Conservation (phyloP, 2,888 invertebrate species). For the Eumerus sabulonum region DNA sequence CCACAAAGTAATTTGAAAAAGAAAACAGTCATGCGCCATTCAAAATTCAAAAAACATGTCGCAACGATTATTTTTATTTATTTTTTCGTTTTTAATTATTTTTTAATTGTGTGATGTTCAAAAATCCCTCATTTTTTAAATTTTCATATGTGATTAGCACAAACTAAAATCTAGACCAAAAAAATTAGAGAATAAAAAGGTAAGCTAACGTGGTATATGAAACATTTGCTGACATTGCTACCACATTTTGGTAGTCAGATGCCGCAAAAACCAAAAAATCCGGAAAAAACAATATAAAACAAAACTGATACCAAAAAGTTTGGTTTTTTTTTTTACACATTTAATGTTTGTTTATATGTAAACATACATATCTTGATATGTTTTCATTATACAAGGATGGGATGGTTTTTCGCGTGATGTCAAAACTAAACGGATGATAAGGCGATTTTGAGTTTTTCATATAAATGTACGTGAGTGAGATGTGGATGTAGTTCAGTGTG, state of each 20-base stretch:
- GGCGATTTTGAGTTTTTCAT: constrained; percentile 38
- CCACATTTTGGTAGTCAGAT: constrained; percentile 28
- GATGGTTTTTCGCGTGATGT: constrained; percentile 68
- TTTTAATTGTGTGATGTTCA: constrained; percentile 56
- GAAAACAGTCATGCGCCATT: constrained; percentile 64
- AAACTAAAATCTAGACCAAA: constrained; percentile 27
- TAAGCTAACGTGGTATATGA: constrained; percentile 33
- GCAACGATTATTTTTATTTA: constrained; percentile 50
- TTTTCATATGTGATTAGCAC: constrained; percentile 13
- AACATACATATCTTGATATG: constrained; percentile 39
- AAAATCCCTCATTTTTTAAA: constrained; percentile 30
- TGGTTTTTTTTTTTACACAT: no score
- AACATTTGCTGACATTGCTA: constrained; percentile 50
- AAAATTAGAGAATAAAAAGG: neutral
- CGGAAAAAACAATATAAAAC: constrained; percentile 45
- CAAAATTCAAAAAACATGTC: constrained; percentile 67
- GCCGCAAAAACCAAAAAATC: constrained; percentile 54
- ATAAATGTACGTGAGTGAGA: constrained; percentile 36
- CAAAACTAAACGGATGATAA: constrained; percentile 65
- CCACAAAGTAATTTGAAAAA: constrained; percentile 32
- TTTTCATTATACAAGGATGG: constrained; percentile 65
- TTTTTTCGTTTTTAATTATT: constrained; percentile 22
- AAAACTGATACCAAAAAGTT: neutral
- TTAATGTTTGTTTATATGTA: neutral
- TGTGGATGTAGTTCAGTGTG: constrained; percentile 30